A percentile compares a stretch with the other conserved stretches of the same genome.
These are phyloP conservation scores for Zeus faber DNA, from an alignment of 2,113 vertebrate species.

Conservation along the genomic window DNA sequence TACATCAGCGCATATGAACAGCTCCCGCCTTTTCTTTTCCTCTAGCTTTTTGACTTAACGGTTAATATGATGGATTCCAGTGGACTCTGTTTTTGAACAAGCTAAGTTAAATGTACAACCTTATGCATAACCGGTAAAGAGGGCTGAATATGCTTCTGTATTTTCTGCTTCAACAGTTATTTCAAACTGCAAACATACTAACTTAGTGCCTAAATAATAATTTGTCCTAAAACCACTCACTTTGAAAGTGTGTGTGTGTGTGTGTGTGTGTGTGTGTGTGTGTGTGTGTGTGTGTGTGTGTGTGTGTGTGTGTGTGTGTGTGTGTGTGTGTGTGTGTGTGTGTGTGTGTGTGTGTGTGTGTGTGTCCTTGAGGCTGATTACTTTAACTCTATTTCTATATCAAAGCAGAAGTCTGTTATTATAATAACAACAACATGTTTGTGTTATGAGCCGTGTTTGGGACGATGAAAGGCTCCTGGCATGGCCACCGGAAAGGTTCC, in stretches of 20 bases:
- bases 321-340: neutral
- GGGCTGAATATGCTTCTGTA: neutral
- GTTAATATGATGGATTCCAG: neutral
- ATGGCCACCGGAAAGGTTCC: constrained; percentile 51
- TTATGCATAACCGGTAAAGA: neutral
- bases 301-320: constrained; percentile 3
- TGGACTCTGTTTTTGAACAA: neutral
- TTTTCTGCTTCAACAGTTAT: constrained; percentile 8
- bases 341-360: neutral
- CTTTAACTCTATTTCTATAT: constrained; percentile 14
- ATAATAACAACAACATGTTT: constrained; percentile 13
- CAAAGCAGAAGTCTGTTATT: constrained; percentile 25
- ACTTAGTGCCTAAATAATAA: too few relatives aligned
- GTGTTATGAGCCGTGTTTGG: constrained; percentile 13
- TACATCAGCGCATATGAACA: too few relatives aligned
- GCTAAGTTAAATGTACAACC: constrained; percentile 44
- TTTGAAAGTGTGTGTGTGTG: constrained; percentile 13
- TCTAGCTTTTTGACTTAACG: constrained; percentile 1
- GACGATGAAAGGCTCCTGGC: constrained; percentile 47
- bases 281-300: neutral
- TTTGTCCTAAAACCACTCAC: neutral
- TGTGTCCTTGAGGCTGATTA: neutral
- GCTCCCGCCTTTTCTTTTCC: too few relatives aligned
- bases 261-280: neutral
- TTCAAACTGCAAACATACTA: neutral